Evolutionary conservation across 1,140 invertebrate genomes (phyloP).

Genomic region (Archivesica marissinica): DNA sequence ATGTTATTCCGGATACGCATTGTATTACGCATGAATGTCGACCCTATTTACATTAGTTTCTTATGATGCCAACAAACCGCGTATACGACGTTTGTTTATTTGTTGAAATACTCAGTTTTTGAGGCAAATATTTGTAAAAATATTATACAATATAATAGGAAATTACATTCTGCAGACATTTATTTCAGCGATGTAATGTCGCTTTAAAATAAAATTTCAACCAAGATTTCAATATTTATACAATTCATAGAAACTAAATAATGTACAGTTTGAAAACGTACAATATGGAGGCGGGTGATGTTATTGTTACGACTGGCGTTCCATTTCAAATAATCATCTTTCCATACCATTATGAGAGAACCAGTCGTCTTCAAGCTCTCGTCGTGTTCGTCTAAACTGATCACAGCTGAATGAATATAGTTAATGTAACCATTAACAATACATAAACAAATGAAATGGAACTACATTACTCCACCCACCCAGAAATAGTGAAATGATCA

Average conservation of each 20-base stretch:
- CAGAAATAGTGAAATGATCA: too few relatives aligned
- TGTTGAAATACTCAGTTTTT: neutral
- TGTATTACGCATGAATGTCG: too few relatives aligned
- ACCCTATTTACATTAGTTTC: too few relatives aligned
- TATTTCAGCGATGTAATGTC: neutral
- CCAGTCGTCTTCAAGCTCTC: neutral
- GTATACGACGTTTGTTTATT: neutral
- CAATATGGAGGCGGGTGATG: neutral
- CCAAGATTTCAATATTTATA: too few relatives aligned
- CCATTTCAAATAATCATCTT: neutral
- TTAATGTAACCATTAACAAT: too few relatives aligned
- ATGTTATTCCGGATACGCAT: too few relatives aligned
- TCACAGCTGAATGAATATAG: slow-evolving; percentile 24
- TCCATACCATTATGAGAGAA: neutral
- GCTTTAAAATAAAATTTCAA: neutral
- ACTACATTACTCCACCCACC: too few relatives aligned
- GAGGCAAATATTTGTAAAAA: neutral
- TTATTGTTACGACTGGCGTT: neutral
- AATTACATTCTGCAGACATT: neutral
- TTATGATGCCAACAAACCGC: too few relatives aligned
- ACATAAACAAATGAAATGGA: too few relatives aligned
- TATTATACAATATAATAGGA: neutral
- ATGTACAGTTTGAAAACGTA: neutral
- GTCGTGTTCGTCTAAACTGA: neutral
- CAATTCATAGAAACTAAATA: too few relatives aligned